phyloP scores from a whole-genome alignment of 2,888 invertebrate species.

The Lepidochrysops patricia region DNA sequence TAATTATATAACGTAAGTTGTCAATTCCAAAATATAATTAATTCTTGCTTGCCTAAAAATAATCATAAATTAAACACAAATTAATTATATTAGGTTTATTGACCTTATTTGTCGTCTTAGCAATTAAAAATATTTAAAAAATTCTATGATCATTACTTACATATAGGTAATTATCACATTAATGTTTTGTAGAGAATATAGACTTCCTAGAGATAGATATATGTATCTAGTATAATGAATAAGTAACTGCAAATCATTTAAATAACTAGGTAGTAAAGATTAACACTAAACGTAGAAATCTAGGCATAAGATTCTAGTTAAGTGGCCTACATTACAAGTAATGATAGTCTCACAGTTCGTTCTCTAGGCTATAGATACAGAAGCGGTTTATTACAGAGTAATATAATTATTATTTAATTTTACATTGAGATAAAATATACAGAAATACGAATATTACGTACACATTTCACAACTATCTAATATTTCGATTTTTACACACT shows the following conservation, averaged over 20 bases:
- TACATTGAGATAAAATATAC: neutral
- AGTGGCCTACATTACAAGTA: neutral
- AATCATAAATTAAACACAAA: no score
- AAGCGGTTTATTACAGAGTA: neutral
- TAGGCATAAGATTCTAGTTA: neutral
- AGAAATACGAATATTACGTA: neutral
- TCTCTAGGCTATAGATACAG: neutral
- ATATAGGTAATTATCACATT: no score
- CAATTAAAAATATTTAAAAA: no score
- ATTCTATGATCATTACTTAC: no score
- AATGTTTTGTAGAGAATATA: no score
- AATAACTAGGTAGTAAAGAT: neutral
- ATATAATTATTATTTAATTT: neutral
- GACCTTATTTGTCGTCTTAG: no score
- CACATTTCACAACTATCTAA: neutral
- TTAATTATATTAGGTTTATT: no score
- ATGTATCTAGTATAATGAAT: neutral
- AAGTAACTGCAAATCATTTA: no score
- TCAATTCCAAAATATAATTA: no score
- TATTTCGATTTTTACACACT: neutral
- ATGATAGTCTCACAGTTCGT: neutral
- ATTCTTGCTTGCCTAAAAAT: no score
- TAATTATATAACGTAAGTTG: no score
- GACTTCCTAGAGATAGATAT: no score
- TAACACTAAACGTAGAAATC: neutral